Percentiles rank a stretch among this genome's conserved stretches.
phyloP scores from a whole-genome alignment of 2,888 invertebrate genomes.

The Acrobasis suavella region DNA sequence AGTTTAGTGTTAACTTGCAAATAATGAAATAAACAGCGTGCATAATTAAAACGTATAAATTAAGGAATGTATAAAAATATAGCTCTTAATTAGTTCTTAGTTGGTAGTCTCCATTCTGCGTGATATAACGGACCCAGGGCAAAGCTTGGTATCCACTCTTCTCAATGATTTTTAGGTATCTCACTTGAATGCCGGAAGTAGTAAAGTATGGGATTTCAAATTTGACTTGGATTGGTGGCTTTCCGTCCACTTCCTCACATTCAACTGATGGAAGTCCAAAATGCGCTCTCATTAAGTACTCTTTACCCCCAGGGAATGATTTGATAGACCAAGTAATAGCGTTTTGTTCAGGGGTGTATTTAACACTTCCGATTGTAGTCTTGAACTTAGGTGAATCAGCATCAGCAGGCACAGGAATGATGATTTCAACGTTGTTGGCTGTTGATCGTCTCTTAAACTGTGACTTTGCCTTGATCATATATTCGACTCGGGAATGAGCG shows the following conservation, averaged over 20 bases:
- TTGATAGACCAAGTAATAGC: conserved; percentile 99
- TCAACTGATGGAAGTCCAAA: conserved; percentile 98
- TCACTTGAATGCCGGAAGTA: conserved; percentile 98
- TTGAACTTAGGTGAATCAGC: conserved; percentile 99
- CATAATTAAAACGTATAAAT: conserved; percentile 49
- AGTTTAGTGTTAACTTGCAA: conserved; percentile 56
- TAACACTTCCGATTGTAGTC: conserved; percentile 97
- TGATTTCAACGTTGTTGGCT: conserved; percentile 99
- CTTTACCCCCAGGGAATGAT: conserved; percentile 98
- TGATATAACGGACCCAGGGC: conserved; percentile 99
- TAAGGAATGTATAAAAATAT: conserved; percentile 45
- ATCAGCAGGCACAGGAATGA: conserved; percentile 97
- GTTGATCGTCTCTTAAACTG: conserved; percentile 99
- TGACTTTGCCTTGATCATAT: conserved; percentile 99
- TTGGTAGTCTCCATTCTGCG: conserved; percentile 99
- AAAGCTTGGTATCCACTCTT: conserved; percentile 99
- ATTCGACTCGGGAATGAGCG: conserved; percentile 98
- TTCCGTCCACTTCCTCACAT: conserved; percentile 96
- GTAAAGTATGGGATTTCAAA: conserved; percentile 99
- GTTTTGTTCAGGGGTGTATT: conserved; percentile 98
- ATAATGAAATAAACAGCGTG: conserved; percentile 53
- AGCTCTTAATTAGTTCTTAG: conserved; percentile 92
- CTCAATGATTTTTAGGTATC: conserved; percentile 98
- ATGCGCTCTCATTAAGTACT: conserved; percentile 98
- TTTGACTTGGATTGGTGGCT: conserved; percentile 98